Base-by-base conservation (phyloP, 2,797 vertebrate genomes). In the Tokudaia tokunoshimensis region DNA sequence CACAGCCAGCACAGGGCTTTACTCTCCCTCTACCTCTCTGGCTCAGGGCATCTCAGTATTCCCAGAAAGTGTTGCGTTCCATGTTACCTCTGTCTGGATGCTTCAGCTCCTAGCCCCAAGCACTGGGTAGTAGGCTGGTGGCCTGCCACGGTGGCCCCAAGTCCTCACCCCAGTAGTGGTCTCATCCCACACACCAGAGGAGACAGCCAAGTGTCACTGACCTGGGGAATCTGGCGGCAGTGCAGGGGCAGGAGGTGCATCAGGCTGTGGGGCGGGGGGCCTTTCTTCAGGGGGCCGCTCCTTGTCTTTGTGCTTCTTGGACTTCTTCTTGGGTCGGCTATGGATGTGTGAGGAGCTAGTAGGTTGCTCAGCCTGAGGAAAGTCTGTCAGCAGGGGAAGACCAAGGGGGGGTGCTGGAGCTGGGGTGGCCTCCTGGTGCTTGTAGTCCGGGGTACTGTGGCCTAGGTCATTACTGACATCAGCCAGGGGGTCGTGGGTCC, bases 231-330 rank as follows among this genome's bases (percentile, higher is more conserved):
- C 99, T 84, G 99, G 98, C 67, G 98, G 98, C 98, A 98, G 98
- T 97, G 97, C 98, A 84, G 97, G 98, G 97, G 98, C 98, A 41
- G 98, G 98, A 79, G 98, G 98, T 82, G 98, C 98, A 96, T 98
- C 97, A 93, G 98, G 98, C 72, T 98, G 98, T 85, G 94, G 97
- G 50, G 97, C 96, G 44, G 81, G 96, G 75, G 89, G 97, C 29
- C 96, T 97, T 95, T 98, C 98, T 76, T 98, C 98, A 0, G 52
- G 24, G 0, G 95, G 96, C 97, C 98, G 99, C 94, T 99, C 99
- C 98, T 99, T 99, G 96, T 99, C 99, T 98, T 99, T 99, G 99
- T 99, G 99, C 98, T 99, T 99, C 99, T 99, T 99, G 34, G 99
- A 99, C 97, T 99, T 99, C 98, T 99, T 99, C 99, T 98, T 99